phyloP scores from a whole-genome alignment of 2,113 vertebrate genomes.

The Chlorodrepanis virens region DNA sequence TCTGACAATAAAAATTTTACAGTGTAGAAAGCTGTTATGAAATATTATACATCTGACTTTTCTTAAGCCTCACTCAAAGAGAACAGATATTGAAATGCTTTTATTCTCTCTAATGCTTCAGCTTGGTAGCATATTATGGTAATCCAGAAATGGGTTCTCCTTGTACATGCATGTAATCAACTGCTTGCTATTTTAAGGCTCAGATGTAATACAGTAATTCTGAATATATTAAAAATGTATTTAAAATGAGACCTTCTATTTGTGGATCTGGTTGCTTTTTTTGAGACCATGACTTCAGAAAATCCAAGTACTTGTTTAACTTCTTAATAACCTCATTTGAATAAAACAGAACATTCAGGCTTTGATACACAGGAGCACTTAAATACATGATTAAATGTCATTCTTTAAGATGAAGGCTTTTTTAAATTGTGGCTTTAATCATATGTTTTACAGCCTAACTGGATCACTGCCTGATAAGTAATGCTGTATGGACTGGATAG shows the following conservation, averaged over 20 bases:
- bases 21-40: background rate
- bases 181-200: background rate
- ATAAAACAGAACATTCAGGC: background rate
- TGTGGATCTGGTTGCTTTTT: background rate
- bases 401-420: background rate
- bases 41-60: background rate
- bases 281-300: background rate
- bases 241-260: background rate
- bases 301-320: background rate
- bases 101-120: background rate
- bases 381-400: background rate
- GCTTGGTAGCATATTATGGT: background rate
- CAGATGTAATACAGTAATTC: background rate
- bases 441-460: background rate
- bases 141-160: background rate
- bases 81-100: background rate
- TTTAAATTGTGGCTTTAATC: background rate
- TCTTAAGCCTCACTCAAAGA: background rate
- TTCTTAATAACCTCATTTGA: background rate
- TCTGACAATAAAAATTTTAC: conserved; percentile 40
- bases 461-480: background rate
- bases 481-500: background rate
- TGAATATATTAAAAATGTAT: background rate
- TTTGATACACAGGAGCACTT: background rate
- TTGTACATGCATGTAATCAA: background rate